These are phyloP conservation scores for Sarcophaga rosellei DNA, from an alignment of 2,888 invertebrate species.

Conservation along the genomic window DNA sequence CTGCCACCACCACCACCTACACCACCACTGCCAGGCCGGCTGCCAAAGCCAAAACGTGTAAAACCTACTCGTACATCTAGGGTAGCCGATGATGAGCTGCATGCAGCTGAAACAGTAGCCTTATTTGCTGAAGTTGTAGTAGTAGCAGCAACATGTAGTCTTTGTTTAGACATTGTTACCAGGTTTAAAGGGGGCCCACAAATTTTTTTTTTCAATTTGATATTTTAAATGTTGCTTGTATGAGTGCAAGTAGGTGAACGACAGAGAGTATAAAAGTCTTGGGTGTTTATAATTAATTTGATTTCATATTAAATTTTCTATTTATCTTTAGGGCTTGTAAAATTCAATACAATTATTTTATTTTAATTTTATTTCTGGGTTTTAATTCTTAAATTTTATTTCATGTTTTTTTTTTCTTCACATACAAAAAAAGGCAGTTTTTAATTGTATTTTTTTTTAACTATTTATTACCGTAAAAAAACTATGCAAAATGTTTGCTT, in stretches of 20 bases:
- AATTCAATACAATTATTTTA: not conserved
- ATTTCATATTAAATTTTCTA: constrained; percentile 38
- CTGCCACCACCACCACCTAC: constrained; percentile 56
- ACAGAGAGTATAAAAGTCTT: not conserved
- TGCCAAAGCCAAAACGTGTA: constrained; percentile 3
- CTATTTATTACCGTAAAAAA: not conserved
- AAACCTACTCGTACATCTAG: constrained; percentile 22
- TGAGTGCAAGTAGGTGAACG: not conserved
- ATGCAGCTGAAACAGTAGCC: constrained; percentile 14
- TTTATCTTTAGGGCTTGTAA: constrained; percentile 36
- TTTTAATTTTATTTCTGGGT: too few species aligned
- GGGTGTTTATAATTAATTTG: constrained; percentile 39
- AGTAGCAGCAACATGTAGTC: constrained; percentile 56
- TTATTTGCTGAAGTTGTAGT: too few species aligned
- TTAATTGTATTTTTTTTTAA: not conserved
- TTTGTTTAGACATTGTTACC: constrained; percentile 51
- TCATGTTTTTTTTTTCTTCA: constrained; percentile 1
- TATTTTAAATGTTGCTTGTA: not conserved
- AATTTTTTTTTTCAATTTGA: constrained; percentile 13
- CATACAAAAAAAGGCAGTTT: constrained; percentile 46
- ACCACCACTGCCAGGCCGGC: not conserved
- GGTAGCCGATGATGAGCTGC: not conserved
- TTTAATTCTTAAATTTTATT: constrained; percentile 18
- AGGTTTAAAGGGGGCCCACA: not conserved
- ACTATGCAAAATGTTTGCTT: not conserved